These are phyloP conservation scores for Salvelinus alpinus DNA, from an alignment of 2,113 vertebrate genomes.

Conservation along the genomic window DNA sequence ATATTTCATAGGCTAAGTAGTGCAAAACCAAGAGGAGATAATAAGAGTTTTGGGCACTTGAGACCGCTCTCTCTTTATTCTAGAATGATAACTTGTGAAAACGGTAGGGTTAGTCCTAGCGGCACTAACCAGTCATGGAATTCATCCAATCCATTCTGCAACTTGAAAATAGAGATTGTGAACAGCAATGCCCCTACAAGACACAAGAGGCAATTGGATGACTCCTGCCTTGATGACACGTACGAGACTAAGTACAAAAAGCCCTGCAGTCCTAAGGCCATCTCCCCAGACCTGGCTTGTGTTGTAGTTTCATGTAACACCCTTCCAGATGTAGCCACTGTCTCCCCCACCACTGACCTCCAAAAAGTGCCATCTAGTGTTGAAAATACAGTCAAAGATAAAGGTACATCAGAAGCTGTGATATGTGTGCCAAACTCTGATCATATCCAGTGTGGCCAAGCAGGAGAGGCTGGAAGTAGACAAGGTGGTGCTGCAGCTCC, in stretches of 20 bases:
- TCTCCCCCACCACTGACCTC: neutral
- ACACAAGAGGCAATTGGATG: conserved; percentile 33
- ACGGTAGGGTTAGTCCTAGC: neutral
- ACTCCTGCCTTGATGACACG: conserved; percentile 23
- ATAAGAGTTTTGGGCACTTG: conserved; percentile 18
- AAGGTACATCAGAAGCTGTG: no score
- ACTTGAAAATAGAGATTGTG: conserved; percentile 35
- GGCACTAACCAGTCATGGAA: neutral
- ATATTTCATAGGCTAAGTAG: neutral
- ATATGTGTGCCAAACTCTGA: neutral
- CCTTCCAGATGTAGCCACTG: neutral
- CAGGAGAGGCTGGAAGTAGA: neutral
- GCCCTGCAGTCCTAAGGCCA: neutral
- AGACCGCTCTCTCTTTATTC: conserved; percentile 42
- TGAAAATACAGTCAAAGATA: no score
- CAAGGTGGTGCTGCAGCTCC: neutral
- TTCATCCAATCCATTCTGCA: conserved; percentile 9
- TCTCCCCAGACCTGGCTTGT: conserved; percentile 52
- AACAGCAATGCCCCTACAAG: neutral
- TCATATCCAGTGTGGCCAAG: neutral
- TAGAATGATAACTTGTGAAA: conserved; percentile 16
- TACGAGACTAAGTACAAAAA: conserved; percentile 47
- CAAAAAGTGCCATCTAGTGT: neutral
- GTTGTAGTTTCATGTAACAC: conserved; percentile 27
- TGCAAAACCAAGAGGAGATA: neutral